Conservation (phyloP, 2,797 vertebrate species). For the Varecia variegata region DNA sequence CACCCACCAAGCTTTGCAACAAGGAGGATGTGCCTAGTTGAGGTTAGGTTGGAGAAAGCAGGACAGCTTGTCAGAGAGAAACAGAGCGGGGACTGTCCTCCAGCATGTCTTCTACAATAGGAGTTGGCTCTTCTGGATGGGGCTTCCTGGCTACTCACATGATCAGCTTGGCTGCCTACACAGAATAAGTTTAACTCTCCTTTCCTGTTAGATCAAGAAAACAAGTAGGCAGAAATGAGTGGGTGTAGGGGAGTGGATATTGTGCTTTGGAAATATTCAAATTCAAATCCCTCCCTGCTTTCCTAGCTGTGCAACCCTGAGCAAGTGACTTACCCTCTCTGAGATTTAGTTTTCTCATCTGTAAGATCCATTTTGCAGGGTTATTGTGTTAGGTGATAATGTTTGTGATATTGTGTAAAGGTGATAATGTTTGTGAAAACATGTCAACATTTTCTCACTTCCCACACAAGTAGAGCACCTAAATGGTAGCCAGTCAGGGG, state of each 20-base stretch:
- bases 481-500: neutral
- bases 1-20: neutral
- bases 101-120: neutral
- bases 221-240: neutral
- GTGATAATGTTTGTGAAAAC: neutral
- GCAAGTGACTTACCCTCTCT: neutral
- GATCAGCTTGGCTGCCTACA: neutral
- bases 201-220: neutral
- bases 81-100: too few species aligned
- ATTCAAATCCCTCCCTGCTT: neutral
- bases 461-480: neutral
- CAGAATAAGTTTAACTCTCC: neutral
- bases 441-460: neutral
- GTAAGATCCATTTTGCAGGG: neutral
- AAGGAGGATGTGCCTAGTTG: neutral
- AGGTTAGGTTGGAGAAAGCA: neutral
- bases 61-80: neutral
- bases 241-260: neutral
- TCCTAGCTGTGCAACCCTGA: neutral
- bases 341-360: neutral
- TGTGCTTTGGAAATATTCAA: neutral
- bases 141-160: neutral
- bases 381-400: neutral
- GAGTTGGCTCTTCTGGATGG: neutral
- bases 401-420: neutral